Base-by-base conservation (phyloP, 2,888 invertebrate genomes). In the Altica lythri region DNA sequence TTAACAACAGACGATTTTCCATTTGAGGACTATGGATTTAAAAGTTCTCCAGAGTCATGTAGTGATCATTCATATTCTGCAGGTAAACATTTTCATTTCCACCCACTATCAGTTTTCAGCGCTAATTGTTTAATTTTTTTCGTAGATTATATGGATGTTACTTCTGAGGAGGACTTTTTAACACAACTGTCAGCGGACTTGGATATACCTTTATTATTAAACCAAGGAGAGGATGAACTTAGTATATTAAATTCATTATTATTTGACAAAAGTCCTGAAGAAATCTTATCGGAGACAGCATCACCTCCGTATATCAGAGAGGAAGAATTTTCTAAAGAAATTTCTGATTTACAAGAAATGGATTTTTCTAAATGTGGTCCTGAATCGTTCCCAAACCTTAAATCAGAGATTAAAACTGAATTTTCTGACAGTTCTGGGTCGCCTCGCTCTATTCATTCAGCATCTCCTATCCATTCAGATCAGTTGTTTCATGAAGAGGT, bases 91-190 rank as follows among this genome's bases (percentile, higher is more conserved):
- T 30, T 34, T 30, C 4, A 8, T n/a, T n/a, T n/a, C 34, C 34
- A 34, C 34, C 34, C 16, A 34, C 34, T 16, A 34, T 14, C 25
- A 8, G 4, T 2, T 18, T 5, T 9, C 37, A 14, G 2, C 19
- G 12, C 9, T 12, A 12, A n/a, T n/a, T n/a, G n/a, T n/a, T n/a
- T n/a, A n/a, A n/a, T n/a, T n/a, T n/a, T 19, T 10, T 38, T 38
- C 18, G 6, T 55, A 72, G 72, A 72, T 62, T 70, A 63, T 53
- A 64, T 70, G 34, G 74, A 75, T 54, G 53, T 68, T 19, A 67
- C 67, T 10, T 69, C 72, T 5, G 74, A 75, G 53, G 76, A 76
- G 58, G 75, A 76, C 59, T 75, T 76, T 50, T 59, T 76, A 19
- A 71, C 75, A 50, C 73, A 75, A 54, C 53, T 76, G 22, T 74